Percentiles rank a stretch among this genome's conserved stretches.
Conservation (phyloP, 2,113 vertebrate genomes). For the Elgaria multicarinata region DNA sequence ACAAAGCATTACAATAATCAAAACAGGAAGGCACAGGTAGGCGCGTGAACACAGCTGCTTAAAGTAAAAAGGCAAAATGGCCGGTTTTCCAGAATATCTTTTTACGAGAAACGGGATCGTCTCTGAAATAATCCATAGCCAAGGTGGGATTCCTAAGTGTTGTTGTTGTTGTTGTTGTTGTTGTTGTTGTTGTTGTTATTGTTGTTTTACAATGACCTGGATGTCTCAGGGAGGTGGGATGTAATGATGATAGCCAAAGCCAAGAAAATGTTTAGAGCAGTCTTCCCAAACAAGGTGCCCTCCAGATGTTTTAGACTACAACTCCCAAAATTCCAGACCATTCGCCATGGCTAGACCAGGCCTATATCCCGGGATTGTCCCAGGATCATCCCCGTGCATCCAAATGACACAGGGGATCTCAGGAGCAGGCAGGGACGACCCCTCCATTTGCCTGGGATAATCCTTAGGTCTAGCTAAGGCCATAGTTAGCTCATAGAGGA, state of each 20-base stretch:
- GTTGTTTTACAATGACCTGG: neutral
- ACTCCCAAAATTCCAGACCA: neutral
- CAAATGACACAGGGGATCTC: too few relatives aligned
- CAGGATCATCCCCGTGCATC: too few relatives aligned
- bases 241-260: neutral
- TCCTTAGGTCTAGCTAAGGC: too few relatives aligned
- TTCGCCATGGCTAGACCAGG: too few relatives aligned
- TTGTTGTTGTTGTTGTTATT: too few relatives aligned
- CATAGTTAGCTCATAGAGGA: neutral
- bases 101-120: neutral
- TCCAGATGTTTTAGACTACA: neutral
- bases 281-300: neutral
- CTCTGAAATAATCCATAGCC: neutral
- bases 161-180: too few relatives aligned
- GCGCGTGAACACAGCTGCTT: conserved; percentile 10
- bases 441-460: too few relatives aligned
- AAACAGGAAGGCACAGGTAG: conserved; percentile 30
- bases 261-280: neutral
- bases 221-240: neutral
- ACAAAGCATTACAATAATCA: conserved; percentile 5
- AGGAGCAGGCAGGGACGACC: too few relatives aligned
- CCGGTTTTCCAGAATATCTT: neutral
- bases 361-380: too few relatives aligned
- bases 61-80: neutral
- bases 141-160: neutral